Evolutionary conservation across 2,797 vertebrate species (phyloP).

Genomic region (Platalea minor): DNA sequence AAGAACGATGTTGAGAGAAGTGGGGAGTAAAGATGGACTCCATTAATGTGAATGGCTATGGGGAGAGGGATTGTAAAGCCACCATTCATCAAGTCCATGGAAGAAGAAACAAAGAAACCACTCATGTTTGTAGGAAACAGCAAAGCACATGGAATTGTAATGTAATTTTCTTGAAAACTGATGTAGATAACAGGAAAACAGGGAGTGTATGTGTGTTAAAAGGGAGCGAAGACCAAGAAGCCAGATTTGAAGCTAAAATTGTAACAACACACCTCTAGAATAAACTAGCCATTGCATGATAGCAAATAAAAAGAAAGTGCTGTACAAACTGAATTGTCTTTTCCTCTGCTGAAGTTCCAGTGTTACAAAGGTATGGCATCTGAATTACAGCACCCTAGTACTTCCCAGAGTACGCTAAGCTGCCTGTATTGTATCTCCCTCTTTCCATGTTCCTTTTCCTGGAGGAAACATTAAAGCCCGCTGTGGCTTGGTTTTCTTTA

Average conservation of each 20-base stretch:
- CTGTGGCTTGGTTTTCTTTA: background rate
- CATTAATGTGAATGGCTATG: background rate
- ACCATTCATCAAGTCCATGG: background rate
- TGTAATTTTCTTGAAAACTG: background rate
- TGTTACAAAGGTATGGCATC: background rate
- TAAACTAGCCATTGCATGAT: background rate
- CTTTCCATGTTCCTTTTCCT: background rate
- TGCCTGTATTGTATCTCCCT: background rate
- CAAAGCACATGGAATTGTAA: background rate
- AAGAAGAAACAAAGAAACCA: background rate
- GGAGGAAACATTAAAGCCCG: background rate
- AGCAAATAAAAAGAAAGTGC: background rate
- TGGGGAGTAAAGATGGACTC: background rate
- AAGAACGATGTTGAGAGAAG: background rate
- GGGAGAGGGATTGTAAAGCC: background rate
- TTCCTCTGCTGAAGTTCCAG: background rate
- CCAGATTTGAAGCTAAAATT: background rate
- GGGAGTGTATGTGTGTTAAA: background rate
- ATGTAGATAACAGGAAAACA: background rate
- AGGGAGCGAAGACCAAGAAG: background rate
- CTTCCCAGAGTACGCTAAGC: background rate
- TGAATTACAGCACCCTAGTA: background rate
- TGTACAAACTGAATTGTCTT: background rate
- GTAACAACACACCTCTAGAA: background rate
- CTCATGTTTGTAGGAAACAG: background rate